Conservation (phyloP, 53 echinoderm and acorn worm species). For the Zoroaster sp. region DNA sequence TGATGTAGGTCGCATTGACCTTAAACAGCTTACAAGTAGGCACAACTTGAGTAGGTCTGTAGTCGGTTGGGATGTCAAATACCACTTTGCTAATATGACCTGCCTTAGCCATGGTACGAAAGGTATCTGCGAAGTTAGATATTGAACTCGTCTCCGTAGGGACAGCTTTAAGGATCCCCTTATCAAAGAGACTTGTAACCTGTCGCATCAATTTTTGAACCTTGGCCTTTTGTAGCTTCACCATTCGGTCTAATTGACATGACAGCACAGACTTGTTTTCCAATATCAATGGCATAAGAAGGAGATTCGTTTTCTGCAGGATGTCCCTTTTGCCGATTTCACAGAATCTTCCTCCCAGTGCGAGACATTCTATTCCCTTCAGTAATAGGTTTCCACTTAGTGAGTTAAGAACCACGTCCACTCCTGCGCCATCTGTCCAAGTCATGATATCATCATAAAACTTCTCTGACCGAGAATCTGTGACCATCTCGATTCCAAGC, state of each 20-base stretch:
- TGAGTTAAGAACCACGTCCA: constrained; percentile 85
- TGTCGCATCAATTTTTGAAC: background rate
- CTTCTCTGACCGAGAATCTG: constrained; percentile 49
- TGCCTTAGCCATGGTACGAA: constrained; percentile 53
- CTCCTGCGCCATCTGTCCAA: constrained; percentile 56
- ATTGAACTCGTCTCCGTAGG: background rate
- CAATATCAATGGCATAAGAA: constrained; percentile 60
- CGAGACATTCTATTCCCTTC: constrained; percentile 66
- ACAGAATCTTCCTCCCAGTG: constrained; percentile 76
- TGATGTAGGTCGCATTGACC: constrained; percentile 70
- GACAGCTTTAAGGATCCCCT: background rate
- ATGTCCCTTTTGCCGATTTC: constrained; percentile 64
- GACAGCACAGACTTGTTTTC: constrained; percentile 66
- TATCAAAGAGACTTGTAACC: constrained; percentile 19
- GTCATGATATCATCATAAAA: constrained; percentile 69
- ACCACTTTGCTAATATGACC: constrained; percentile 60
- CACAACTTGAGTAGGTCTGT: background rate
- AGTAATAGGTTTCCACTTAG: constrained; percentile 66
- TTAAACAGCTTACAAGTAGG: constrained; percentile 66
- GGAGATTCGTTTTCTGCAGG: constrained; percentile 56
- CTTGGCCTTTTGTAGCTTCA: background rate
- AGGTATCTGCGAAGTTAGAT: background rate
- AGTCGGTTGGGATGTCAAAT: constrained; percentile 18
- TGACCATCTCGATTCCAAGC: constrained; percentile 56
- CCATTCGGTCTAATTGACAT: constrained; percentile 56